Percentiles rank a stretch among this genome's conserved stretches.
Conservation (phyloP, 2,113 vertebrate genomes). For the Myodes glareolus region DNA sequence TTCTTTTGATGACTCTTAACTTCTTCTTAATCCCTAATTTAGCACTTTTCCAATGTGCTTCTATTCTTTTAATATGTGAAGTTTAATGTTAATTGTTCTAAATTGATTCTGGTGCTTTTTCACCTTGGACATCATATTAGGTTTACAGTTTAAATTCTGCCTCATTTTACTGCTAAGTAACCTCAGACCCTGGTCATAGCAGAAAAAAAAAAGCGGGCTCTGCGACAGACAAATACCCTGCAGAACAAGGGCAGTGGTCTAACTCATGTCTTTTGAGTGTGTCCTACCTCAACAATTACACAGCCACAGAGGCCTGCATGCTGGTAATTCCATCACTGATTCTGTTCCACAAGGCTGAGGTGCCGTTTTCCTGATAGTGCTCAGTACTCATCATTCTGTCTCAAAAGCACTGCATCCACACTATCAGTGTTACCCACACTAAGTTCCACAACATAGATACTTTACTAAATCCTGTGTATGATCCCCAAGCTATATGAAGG, state of each 20-base stretch:
- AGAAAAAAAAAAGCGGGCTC: background rate
- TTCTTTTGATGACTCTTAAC: background rate
- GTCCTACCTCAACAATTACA: too few species aligned
- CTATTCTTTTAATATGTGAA: background rate
- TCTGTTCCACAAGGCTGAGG: background rate
- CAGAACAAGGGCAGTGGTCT: rapidly evolving
- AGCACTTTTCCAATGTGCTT: background rate
- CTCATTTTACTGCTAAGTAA: background rate
- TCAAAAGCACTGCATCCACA: background rate
- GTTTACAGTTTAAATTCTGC: background rate
- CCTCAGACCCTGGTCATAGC: background rate
- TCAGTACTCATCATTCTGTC: background rate
- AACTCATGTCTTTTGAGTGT: background rate
- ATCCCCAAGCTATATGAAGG: background rate
- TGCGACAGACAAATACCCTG: background rate
- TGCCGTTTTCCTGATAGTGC: background rate
- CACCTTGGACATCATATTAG: background rate
- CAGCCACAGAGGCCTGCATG: background rate
- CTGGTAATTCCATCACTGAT: background rate
- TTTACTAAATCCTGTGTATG: background rate
- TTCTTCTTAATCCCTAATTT: background rate
- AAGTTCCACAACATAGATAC: background rate
- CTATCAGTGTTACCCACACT: background rate
- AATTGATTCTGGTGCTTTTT: background rate
- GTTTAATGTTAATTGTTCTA: background rate